Conservation (phyloP, 2,113 vertebrate genomes). For the Pedetes capensis region DNA sequence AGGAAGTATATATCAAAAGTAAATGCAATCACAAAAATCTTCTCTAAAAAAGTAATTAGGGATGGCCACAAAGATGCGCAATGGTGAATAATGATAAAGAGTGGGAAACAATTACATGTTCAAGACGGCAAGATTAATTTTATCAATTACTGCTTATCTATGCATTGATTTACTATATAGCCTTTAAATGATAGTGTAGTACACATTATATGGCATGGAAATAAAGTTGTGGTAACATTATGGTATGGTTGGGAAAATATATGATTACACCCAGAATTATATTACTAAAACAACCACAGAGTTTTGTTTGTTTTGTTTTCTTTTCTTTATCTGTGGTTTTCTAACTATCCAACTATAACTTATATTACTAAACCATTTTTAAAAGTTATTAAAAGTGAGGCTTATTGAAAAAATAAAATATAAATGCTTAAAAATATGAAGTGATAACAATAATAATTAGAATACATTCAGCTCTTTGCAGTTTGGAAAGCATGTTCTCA, state of each 20-base stretch:
- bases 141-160: neutral
- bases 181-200: neutral
- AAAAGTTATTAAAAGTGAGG: neutral
- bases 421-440: neutral
- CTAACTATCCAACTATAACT: neutral
- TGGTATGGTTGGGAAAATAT: neutral
- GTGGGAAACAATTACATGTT: neutral
- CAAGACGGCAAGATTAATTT: neutral
- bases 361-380: neutral
- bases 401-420: neutral
- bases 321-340: conserved; percentile 38
- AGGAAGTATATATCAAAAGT: neutral
- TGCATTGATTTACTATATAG: neutral
- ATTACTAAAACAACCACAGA: neutral
- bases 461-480: neutral
- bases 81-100: neutral
- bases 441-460: neutral
- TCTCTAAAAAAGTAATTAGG: neutral
- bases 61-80: neutral
- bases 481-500: neutral
- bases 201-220: neutral
- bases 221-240: neutral
- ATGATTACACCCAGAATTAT: neutral
- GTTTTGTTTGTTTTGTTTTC: neutral
- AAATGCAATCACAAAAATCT: neutral